A percentile compares a stretch with the other conserved stretches of the same genome.
phyloP scores from a whole-genome alignment of 2,113 vertebrate species.

The Lathamus discolor region DNA sequence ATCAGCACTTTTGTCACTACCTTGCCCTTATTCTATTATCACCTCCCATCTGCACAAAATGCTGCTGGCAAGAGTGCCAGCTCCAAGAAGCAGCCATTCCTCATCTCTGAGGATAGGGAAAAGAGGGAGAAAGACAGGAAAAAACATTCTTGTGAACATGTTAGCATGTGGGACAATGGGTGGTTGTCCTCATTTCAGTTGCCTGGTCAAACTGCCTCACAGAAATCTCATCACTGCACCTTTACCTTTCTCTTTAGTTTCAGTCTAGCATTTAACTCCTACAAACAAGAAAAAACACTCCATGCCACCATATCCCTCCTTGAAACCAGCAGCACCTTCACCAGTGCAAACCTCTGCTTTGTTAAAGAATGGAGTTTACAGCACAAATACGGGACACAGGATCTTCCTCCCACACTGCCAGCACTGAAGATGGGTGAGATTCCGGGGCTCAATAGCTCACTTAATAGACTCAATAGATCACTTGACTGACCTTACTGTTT shows the following conservation, averaged over 20 bases:
- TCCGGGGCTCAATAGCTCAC: not conserved
- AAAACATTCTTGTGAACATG: constrained; percentile 12
- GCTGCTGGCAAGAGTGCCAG: not conserved
- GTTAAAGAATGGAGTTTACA: not conserved
- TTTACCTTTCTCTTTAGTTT: not conserved
- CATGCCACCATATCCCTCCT: not conserved
- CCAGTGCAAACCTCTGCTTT: not conserved
- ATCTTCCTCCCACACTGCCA: not conserved
- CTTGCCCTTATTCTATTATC: not conserved
- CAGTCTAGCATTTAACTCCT: not conserved
- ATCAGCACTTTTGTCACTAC: not conserved
- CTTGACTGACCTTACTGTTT: accelerated
- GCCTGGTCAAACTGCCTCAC: not conserved
- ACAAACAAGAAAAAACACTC: not conserved
- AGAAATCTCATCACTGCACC: not conserved
- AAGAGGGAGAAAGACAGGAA: not conserved
- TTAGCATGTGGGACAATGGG: not conserved
- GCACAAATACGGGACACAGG: not conserved
- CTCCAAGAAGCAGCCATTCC: not conserved
- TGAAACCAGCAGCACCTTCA: not conserved
- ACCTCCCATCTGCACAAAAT: not conserved
- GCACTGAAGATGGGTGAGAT: not conserved
- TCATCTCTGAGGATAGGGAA: not conserved
- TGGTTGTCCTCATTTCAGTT: not conserved
- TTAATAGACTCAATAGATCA: not conserved